Evolutionary conservation across 2,113 vertebrate species (phyloP).

Genomic region (Leptobrachium ailaonicum): DNA sequence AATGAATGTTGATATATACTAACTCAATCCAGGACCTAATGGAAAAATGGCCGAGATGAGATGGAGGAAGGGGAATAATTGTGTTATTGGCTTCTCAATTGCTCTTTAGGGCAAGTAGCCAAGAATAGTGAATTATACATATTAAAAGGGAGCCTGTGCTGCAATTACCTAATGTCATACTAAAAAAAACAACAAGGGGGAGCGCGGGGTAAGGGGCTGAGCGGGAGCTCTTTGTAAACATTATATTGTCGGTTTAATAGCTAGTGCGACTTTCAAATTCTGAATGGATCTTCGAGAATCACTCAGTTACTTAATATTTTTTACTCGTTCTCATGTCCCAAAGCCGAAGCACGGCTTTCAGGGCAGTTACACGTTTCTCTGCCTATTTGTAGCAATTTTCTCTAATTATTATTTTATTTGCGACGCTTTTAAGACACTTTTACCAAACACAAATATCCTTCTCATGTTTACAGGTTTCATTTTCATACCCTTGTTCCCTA

Average conservation of each 20-base stretch:
- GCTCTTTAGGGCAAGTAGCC: slow-evolving; percentile 12
- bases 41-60: neutral
- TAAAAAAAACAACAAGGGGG: neutral
- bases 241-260: slow-evolving; percentile 14
- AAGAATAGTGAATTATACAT: slow-evolving; percentile 39
- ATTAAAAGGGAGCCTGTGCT: slow-evolving; percentile 27
- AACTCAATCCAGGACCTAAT: slow-evolving; percentile 21
- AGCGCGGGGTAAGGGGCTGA: neutral
- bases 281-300: no score
- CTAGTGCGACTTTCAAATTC: no score
- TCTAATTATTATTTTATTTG: no score
- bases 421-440: no score
- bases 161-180: slow-evolving; percentile 28
- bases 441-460: no score
- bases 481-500: no score
- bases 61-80: slow-evolving; percentile 16
- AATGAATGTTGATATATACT: slow-evolving; percentile 18
- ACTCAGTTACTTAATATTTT: no score
- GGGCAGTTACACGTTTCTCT: no score
- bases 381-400: no score
- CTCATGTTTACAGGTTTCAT: no score
- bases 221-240: slow-evolving; percentile 27
- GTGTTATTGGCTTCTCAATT: slow-evolving; percentile 25
- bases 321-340: no score
- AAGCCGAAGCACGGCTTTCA: no score